Conservation (phyloP, 2,888 invertebrate genomes). For the Stenodema calcarata region DNA sequence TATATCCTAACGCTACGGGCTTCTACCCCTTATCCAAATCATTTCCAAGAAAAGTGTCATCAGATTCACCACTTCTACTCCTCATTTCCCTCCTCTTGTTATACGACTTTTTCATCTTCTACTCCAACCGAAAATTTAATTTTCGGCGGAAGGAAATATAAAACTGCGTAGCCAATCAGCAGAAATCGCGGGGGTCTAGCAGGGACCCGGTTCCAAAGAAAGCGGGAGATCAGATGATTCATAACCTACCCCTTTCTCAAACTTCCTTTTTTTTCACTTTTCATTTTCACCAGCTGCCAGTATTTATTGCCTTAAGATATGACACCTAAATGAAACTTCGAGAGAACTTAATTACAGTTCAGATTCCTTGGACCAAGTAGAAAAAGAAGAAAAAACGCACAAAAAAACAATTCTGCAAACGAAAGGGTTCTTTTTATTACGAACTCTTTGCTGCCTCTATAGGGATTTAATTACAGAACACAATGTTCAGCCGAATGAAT, state of each 20-base stretch:
- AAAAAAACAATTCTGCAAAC: slow-evolving; percentile 52
- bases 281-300: slow-evolving; percentile 56
- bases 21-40: too few relatives aligned
- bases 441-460: slow-evolving; percentile 51
- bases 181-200: slow-evolving; percentile 27
- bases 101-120: neutral
- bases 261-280: slow-evolving; percentile 53
- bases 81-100: too few relatives aligned
- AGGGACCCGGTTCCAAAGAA: neutral
- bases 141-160: neutral
- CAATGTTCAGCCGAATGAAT: slow-evolving; percentile 54
- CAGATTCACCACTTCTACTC: too few relatives aligned
- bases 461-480: slow-evolving; percentile 56
- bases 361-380: slow-evolving; percentile 49
- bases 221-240: slow-evolving; percentile 45
- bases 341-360: slow-evolving; percentile 57
- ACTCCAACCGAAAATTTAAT: neutral
- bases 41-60: too few relatives aligned
- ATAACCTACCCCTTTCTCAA: slow-evolving; percentile 50
- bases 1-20: too few relatives aligned
- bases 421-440: slow-evolving; percentile 54
- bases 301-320: slow-evolving; percentile 57
- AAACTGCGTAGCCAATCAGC: slow-evolving; percentile 4
- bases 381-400: slow-evolving; percentile 45
- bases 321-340: slow-evolving; percentile 57